Evolutionary conservation across 1,140 invertebrate species (phyloP), one percentile per base, ranked within the genome.

Genomic region (Metopolophium dirhodum): DNA sequence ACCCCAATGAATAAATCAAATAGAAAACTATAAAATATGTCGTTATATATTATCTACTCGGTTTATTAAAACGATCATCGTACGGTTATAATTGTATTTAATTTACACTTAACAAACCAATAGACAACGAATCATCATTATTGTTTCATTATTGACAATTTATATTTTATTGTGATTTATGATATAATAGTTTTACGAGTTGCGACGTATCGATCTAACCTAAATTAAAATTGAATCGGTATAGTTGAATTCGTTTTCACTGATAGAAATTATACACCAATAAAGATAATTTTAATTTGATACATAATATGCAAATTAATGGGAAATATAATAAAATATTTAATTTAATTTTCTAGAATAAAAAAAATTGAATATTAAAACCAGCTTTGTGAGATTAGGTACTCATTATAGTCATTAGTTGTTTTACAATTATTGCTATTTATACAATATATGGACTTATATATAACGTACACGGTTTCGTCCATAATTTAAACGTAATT

Each of bases 391-490:
- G 82, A 83, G 37, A 83, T 41, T 23, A 41, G 30, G 30, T 68
- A 11, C 0, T 30, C 26, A 26, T 30, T 30, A 26, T 0, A 77
- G 61, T 77, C 82, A 37, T 41, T 83, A 83, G 37, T 23, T 7
- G 22, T 83, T 83, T 83, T 37, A 83, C n/a, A 82, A 82, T 82
- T 82, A 82, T 82, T 82, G 26, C 57, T 68, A 68, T 68, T 77
- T 77, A 14, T 30, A 77, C 61, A 77, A 4, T 41, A 4, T 41
- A 41, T 41, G 22, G 2, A 83, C 7, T 41, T 83, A 3, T 23
- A 41, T 83, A 83, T n/a, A 77, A 41, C 37, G 22, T 41, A 41
- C 23, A 23, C 30, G 22, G 61, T 35, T 77, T n/a, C 3, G n/a
- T 77, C 61, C n/a, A 77, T 77, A 77, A n/a, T 77, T 83, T 83